Evolutionary conservation across 1,140 invertebrate species (phyloP), one percentile per base, ranked within the genome.

Genomic region (Drosophila hydei): DNA sequence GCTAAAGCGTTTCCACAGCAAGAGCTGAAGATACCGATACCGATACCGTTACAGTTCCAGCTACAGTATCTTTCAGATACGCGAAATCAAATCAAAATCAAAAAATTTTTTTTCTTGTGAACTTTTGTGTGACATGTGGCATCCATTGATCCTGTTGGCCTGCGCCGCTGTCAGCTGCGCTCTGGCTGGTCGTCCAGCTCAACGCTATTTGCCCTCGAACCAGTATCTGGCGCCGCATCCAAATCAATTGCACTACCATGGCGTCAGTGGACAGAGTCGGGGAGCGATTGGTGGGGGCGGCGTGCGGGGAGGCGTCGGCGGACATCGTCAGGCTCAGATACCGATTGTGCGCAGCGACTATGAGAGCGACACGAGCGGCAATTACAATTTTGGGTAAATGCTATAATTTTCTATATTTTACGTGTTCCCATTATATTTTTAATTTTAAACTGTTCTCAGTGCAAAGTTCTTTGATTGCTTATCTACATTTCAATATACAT

Each of bases 381-480:
- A 92, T 83, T 94, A 94, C 75, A 93, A 93, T 91, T 94, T 94
- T 72, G 93, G 93, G 93, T 94, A 14, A 47, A 25, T n/a, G 1
- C 3, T 0, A 45, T 19, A 8, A 1, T 7, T 23, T 7, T 4
- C 36, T 12, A 50, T 16, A 4, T 19, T 3, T 4, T 9, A 21
- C 4, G 2, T 45, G 42, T 45, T 45, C 42, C 18, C 18, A 45
- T 3, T 21, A 40, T 40, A 3, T 3, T 3, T 38, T 3, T n/a
- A 3, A 38, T 38, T 38, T 2, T 9, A 19, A 18, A 8, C 40
- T 43, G 14, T 18, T 43, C 40, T 9, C 40, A 43, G 16, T n/a
- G 25, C 1, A 6, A 6, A 6, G 3, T 6, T 27, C 1, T 27
- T 7, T 6, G 1, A 27, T 7, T 27, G 1, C 4, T 7, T 5